Conservation (phyloP, 2,113 vertebrate species). For the Rhineura floridana region DNA sequence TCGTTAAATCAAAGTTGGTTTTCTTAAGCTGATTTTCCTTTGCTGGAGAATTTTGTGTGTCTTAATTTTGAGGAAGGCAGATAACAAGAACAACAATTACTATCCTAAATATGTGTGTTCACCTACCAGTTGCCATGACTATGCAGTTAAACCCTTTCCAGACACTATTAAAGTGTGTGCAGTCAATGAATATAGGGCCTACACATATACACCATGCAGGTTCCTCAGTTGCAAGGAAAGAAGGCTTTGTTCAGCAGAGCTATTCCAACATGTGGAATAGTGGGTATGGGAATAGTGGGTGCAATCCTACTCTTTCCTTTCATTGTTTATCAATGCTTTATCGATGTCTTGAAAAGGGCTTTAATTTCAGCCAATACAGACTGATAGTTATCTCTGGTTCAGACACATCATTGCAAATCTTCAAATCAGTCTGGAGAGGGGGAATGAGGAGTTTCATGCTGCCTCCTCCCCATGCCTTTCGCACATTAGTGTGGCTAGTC, state of each 20-base stretch:
- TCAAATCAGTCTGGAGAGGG: background rate
- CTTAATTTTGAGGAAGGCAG: too few relatives aligned
- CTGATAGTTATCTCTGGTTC: background rate
- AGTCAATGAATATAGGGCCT: background rate
- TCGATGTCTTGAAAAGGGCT: background rate
- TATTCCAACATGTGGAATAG: background rate
- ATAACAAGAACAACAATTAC: too few relatives aligned
- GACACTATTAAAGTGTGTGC: background rate
- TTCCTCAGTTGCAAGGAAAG: background rate
- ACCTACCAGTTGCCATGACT: too few relatives aligned
- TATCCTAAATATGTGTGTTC: background rate
- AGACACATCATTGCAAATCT: background rate
- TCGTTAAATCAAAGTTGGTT: too few relatives aligned
- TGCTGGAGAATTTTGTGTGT: too few relatives aligned
- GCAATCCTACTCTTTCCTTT: background rate
- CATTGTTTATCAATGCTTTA: background rate
- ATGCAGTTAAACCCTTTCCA: background rate
- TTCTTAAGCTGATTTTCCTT: too few relatives aligned
- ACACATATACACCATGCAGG: background rate
- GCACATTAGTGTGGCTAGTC: too few relatives aligned
- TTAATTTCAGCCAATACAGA: background rate
- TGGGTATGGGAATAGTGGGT: background rate
- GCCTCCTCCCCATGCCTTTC: too few relatives aligned
- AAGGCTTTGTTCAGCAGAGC: background rate
- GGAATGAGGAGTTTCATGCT: background rate